Evolutionary conservation across 2,113 vertebrate genomes (phyloP).

Genomic region (Paramormyrops kingsleyae): DNA sequence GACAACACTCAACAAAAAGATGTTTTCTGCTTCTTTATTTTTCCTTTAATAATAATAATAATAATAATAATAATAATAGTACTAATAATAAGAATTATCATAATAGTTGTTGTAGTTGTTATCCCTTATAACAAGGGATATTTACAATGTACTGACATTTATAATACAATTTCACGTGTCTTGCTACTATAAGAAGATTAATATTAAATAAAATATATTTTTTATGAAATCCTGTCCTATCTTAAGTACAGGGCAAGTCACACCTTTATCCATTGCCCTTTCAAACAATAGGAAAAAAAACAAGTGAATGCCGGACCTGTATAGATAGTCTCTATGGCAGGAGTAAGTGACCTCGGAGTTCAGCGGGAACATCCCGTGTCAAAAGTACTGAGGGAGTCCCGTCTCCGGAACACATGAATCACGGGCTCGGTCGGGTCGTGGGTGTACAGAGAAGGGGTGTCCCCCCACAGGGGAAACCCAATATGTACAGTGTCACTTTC

Average conservation of each 20-base stretch:
- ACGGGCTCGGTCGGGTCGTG: conserved; percentile 32
- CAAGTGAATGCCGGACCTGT: not conserved
- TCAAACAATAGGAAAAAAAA: not conserved
- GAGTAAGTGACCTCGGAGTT: not conserved
- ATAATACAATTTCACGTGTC: not conserved
- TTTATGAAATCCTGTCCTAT: not conserved
- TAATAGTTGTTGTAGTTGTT: not conserved
- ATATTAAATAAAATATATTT: not conserved
- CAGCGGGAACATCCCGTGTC: conserved; percentile 15
- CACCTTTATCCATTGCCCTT: not conserved
- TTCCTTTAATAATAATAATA: not conserved
- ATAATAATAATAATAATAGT: not conserved
- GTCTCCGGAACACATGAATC: conserved; percentile 33
- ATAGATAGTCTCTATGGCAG: not conserved
- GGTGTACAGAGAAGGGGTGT: conserved; percentile 46
- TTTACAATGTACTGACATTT: not conserved
- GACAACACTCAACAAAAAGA: conserved; percentile 21
- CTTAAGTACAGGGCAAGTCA: not conserved
- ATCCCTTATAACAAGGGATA: not conserved
- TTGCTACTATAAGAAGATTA: not conserved
- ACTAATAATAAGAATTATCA: not conserved
- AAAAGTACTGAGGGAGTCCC: conserved; percentile 16
- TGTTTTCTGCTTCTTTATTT: not conserved
- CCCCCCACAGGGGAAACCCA: conserved; percentile 50
- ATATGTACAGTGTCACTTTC: conserved; percentile 16